Evolutionary conservation across 2,113 vertebrate genomes (phyloP).

Genomic region (Pterocles burchelli): DNA sequence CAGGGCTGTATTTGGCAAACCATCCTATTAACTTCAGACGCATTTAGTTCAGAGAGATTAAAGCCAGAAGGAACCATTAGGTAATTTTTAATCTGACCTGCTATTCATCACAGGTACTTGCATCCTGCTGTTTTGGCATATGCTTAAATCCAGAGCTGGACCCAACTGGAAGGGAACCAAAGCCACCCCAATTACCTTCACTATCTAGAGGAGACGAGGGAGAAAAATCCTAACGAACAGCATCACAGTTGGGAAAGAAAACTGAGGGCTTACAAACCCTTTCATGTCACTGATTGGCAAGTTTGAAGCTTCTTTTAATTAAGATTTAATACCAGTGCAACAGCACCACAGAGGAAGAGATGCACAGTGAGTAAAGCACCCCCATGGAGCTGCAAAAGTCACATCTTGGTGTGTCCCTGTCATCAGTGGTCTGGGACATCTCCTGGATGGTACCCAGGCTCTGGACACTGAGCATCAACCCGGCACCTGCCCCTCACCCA

Average conservation of each 20-base stretch:
- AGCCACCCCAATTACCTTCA: neutral
- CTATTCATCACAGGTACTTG: neutral
- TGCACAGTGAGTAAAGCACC: neutral
- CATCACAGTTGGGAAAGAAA: neutral
- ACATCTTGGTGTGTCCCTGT: neutral
- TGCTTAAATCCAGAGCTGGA: neutral
- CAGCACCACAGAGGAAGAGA: neutral
- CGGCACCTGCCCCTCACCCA: neutral
- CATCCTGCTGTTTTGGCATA: neutral
- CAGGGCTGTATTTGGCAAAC: constrained; percentile 30
- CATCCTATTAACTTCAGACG: constrained; percentile 12
- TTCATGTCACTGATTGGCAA: neutral
- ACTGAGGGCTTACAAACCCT: neutral
- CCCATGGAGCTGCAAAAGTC: neutral
- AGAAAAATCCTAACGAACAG: neutral
- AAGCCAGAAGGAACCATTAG: constrained; percentile 4
- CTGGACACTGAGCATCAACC: neutral
- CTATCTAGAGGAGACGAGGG: neutral
- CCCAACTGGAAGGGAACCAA: neutral
- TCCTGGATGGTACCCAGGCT: neutral
- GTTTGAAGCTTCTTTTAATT: constrained; percentile 33
- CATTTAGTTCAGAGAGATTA: constrained; percentile 6
- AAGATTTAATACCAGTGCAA: constrained; percentile 3
- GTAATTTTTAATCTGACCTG: constrained; percentile 47
- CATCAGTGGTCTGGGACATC: neutral